Percentiles rank a stretch among this genome's conserved stretches.
These are phyloP conservation scores for Tor tambroides DNA, from an alignment of 2,113 vertebrate genomes.

Conservation along the genomic window DNA sequence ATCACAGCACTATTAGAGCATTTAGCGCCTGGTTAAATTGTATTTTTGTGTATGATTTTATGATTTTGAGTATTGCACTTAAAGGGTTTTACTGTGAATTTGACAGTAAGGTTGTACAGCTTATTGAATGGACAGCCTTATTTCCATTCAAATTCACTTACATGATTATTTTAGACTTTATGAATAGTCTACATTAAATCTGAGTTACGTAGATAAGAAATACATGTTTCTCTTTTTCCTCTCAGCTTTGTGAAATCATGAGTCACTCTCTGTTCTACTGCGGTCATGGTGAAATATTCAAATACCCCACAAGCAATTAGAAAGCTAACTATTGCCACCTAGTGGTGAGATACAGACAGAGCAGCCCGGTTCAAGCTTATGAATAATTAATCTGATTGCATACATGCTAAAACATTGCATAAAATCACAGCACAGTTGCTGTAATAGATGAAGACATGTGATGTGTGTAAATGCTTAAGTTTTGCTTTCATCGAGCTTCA, in stretches of 20 bases:
- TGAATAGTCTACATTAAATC: constrained; percentile 9
- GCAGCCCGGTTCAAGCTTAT: background rate
- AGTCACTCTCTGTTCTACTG: background rate
- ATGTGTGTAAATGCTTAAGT: background rate
- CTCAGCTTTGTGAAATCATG: constrained; percentile 18
- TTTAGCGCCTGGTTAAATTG: background rate
- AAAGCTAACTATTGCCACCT: constrained; percentile 36
- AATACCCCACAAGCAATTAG: background rate
- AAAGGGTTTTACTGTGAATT: background rate
- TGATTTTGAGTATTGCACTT: background rate
- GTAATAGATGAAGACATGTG: background rate
- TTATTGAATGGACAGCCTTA: background rate
- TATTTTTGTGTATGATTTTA: too few species aligned
- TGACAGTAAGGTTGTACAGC: background rate
- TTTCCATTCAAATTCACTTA: background rate
- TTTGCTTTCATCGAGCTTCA: background rate
- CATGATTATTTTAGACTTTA: constrained; percentile 4
- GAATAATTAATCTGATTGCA: background rate
- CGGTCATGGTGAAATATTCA: background rate
- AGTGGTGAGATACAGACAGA: background rate
- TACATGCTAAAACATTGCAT: background rate
- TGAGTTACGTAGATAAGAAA: constrained; percentile 1
- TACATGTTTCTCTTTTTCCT: background rate
- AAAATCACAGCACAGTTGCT: background rate
- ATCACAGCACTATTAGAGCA: background rate